These are phyloP conservation scores for Campoplex capitator DNA, from an alignment of 2,888 invertebrate species.

Conservation along the genomic window DNA sequence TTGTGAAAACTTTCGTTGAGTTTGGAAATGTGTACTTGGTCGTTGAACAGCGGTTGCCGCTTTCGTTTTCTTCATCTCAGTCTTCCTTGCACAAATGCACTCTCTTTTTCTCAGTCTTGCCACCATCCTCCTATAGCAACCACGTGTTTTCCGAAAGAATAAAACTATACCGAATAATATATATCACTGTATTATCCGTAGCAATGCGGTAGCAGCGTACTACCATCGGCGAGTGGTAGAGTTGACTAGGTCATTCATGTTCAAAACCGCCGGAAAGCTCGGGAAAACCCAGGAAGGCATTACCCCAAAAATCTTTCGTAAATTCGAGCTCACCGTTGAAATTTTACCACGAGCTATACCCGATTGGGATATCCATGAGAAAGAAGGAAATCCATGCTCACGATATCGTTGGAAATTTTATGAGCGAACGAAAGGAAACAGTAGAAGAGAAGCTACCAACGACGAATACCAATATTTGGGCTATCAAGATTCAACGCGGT, in stretches of 20 bases:
- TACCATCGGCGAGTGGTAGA: conserved; percentile 14
- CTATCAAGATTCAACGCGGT: conserved; percentile 59
- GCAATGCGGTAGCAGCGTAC: conserved; percentile 31
- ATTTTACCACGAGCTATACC: conserved; percentile 16
- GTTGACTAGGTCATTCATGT: conserved; percentile 53
- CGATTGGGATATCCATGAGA: conserved; percentile 21
- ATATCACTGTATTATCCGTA: conserved; percentile 27
- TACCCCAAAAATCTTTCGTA: conserved; percentile 53
- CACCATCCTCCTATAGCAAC: conserved; percentile 14
- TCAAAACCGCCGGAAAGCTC: conserved; percentile 41
- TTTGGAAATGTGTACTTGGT: conserved; percentile 55
- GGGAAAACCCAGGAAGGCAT: conserved; percentile 42
- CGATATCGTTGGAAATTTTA: conserved; percentile 52
- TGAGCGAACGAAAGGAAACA: conserved; percentile 42
- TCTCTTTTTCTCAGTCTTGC: conserved; percentile 6
- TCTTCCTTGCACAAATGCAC: not conserved
- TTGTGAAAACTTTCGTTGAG: conserved; percentile 61
- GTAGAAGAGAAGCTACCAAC: conserved; percentile 67
- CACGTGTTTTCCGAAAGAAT: conserved; percentile 50
- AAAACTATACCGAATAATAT: conserved; percentile 39
- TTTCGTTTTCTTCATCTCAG: not conserved
- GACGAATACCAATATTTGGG: conserved; percentile 62
- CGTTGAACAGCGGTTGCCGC: conserved; percentile 55
- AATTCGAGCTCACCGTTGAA: conserved; percentile 45
- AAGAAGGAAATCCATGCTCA: conserved; percentile 41